Evolutionary conservation across 2,888 invertebrate species (phyloP).

Genomic region (Rhaphigaster nebulosa): DNA sequence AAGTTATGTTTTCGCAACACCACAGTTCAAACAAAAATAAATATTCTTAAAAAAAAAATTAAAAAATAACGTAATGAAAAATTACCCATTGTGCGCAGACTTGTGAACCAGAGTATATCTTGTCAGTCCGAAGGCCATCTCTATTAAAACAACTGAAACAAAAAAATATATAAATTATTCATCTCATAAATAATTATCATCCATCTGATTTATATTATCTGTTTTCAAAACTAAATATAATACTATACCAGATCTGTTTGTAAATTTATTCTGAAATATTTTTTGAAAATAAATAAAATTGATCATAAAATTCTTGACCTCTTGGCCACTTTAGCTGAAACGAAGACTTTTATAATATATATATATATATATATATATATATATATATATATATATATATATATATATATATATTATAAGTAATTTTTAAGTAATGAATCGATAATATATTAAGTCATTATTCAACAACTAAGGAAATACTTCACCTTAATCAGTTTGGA

Average conservation of each 20-base stretch:
- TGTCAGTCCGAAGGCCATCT: slow-evolving; percentile 44
- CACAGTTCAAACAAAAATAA: not conserved
- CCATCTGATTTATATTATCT: not conserved
- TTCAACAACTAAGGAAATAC: too few relatives aligned
- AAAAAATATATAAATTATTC: not conserved
- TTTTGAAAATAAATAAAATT: too few relatives aligned
- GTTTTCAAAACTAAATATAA: not conserved
- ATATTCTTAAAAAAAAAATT: too few relatives aligned
- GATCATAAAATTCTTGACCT: too few relatives aligned
- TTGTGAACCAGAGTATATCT: slow-evolving; percentile 8
- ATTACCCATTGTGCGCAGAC: slow-evolving; percentile 50
- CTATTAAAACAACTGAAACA: slow-evolving; percentile 41
- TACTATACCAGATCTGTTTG: not conserved
- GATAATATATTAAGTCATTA: too few relatives aligned
- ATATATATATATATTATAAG: too few relatives aligned
- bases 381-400: too few relatives aligned
- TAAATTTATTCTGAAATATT: not conserved
- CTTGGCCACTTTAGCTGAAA: too few relatives aligned
- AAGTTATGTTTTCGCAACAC: not conserved
- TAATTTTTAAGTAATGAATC: too few relatives aligned
- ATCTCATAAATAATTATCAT: not conserved
- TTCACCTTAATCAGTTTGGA: too few relatives aligned
- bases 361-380: too few relatives aligned
- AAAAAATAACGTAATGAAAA: not conserved
- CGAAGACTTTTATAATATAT: too few relatives aligned